Evolutionary conservation across 2,797 vertebrate genomes (phyloP).

Genomic region (Kryptolebias ocellatus): DNA sequence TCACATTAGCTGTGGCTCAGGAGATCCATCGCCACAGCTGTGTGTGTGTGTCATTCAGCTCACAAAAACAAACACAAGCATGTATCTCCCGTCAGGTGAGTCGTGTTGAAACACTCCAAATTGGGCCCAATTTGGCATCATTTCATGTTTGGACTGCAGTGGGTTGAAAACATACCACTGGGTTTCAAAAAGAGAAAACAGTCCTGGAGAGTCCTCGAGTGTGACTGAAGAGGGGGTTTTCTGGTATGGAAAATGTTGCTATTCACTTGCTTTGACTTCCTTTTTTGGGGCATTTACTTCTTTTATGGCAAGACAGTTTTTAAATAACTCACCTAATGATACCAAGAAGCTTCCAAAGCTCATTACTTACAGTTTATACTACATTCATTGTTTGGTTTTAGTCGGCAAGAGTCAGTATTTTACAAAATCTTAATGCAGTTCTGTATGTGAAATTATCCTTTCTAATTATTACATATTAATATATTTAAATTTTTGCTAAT

Average conservation of each 20-base stretch:
- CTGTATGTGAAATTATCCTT: neutral
- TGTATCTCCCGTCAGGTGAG: conserved; percentile 16
- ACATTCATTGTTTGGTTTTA: too few species aligned
- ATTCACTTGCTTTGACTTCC: neutral
- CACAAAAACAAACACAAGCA: conserved; percentile 20
- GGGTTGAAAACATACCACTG: neutral
- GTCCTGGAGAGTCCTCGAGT: neutral
- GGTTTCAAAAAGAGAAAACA: neutral
- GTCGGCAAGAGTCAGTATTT: too few species aligned
- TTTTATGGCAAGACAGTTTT: neutral
- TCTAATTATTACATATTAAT: too few species aligned
- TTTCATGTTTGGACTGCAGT: conserved; percentile 1
- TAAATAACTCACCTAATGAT: too few species aligned
- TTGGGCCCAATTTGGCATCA: neutral
- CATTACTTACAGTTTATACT: too few species aligned
- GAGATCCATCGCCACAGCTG: conserved; percentile 50
- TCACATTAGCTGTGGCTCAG: conserved; percentile 51
- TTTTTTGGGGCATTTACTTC: neutral
- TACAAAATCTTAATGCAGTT: neutral
- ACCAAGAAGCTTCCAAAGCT: too few species aligned
- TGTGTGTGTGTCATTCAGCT: conserved; percentile 7
- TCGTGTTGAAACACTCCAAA: conserved; percentile 4
- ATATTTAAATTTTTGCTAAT: too few species aligned
- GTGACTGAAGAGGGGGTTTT: neutral
- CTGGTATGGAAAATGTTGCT: neutral